Percentiles rank a stretch among this genome's conserved stretches.
These are phyloP conservation scores for Trichosurus vulpecula DNA, from an alignment of 2,797 vertebrate genomes.

Conservation along the genomic window DNA sequence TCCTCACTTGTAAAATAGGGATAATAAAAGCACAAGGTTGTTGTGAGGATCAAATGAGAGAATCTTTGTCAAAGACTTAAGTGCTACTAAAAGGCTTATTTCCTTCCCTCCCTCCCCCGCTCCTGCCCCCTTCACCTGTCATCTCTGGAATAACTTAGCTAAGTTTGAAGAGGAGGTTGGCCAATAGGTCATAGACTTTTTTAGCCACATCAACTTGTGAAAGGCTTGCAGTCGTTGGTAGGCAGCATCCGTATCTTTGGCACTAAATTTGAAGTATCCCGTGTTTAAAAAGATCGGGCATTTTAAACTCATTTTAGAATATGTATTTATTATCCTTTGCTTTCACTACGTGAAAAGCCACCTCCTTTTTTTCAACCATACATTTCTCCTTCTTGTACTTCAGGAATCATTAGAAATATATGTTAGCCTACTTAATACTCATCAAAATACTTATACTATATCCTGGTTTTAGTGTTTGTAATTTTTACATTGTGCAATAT, in stretches of 20 bases:
- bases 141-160: neutral
- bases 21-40: neutral
- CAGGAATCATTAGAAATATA: neutral
- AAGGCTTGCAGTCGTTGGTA: neutral
- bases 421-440: neutral
- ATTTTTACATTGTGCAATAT: slow-evolving; percentile 37
- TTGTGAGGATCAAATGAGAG: neutral
- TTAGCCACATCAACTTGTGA: neutral
- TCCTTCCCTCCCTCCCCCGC: no score
- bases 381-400: neutral
- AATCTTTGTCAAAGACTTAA: neutral
- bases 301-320: neutral
- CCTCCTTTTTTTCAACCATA: neutral
- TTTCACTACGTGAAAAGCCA: neutral
- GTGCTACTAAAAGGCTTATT: neutral
- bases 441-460: neutral
- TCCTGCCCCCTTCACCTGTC: neutral
- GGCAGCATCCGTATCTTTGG: neutral
- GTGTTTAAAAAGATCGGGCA: neutral
- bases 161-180: neutral
- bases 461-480: slow-evolving; percentile 28
- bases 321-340: neutral
- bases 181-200: neutral
- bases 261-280: neutral
- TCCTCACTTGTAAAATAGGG: neutral